These are phyloP conservation scores for Orbicella faveolata DNA, from an alignment of 64 coral and sea anemone species.

Conservation along the genomic window DNA sequence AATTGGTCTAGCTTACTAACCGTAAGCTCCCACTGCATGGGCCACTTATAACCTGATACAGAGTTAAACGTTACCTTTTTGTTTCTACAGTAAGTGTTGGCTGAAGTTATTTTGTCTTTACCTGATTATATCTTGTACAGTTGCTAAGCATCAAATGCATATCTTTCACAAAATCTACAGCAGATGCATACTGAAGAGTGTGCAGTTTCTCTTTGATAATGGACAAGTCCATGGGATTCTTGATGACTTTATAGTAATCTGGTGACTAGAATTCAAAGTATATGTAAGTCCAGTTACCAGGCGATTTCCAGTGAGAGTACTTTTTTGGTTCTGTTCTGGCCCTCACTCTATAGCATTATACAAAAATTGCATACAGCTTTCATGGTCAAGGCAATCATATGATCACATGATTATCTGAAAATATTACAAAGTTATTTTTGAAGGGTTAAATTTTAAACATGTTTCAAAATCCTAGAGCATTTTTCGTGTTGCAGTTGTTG, in stretches of 20 bases:
- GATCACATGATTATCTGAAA: too few species aligned
- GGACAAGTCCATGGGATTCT: conserved; percentile 61
- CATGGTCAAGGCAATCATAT: too few species aligned
- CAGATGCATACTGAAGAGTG: conserved; percentile 58
- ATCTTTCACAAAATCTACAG: conserved; percentile 78
- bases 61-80: neutral
- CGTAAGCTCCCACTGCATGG: neutral
- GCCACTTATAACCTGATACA: neutral
- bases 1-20: too few species aligned
- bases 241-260: conserved; percentile 78
- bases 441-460: too few species aligned
- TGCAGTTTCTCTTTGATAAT: conserved; percentile 77
- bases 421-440: too few species aligned
- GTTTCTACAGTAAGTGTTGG: neutral
- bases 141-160: conserved; percentile 67
- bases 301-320: too few species aligned
- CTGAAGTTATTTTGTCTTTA: neutral
- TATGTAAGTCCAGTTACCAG: neutral
- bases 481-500: too few species aligned
- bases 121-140: conserved; percentile 69
- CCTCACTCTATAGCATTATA: too few species aligned
- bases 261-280: conserved; percentile 46
- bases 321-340: too few species aligned
- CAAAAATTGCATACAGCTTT: too few species aligned
- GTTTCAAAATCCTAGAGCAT: too few species aligned